phyloP scores from a whole-genome alignment of 2,797 vertebrate species.

The Pitangus sulphuratus region DNA sequence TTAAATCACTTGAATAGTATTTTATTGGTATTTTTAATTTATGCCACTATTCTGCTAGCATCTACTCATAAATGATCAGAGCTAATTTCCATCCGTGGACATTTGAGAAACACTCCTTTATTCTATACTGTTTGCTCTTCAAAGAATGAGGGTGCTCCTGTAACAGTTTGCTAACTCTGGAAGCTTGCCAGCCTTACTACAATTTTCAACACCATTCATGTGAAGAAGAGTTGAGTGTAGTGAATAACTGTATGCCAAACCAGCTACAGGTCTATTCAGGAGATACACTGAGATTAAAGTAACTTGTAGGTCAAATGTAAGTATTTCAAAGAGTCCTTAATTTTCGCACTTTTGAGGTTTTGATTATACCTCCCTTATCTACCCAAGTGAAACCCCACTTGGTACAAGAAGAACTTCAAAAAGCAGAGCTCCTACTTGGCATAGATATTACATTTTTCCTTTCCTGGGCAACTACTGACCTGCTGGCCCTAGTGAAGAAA shows the following conservation, averaged over 20 bases:
- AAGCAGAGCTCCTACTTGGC: background rate
- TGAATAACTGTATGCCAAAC: background rate
- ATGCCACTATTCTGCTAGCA: conserved; percentile 15
- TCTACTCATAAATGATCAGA: conserved; percentile 10
- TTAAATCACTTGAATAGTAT: conserved; percentile 17
- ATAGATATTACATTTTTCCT: background rate
- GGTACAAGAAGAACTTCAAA: background rate
- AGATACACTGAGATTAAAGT: background rate
- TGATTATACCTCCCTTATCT: background rate
- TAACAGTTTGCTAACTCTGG: background rate
- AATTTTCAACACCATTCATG: background rate
- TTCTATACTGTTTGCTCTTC: background rate
- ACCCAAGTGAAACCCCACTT: background rate
- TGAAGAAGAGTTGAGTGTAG: background rate
- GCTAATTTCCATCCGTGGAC: conserved; percentile 4
- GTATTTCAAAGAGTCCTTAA: background rate
- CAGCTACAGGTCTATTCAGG: background rate
- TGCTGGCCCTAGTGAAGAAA: background rate
- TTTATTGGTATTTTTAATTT: conserved; percentile 48
- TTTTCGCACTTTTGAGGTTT: background rate
- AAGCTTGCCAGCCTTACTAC: background rate
- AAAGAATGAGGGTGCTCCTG: background rate
- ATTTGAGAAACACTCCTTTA: conserved; percentile 17
- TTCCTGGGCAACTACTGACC: background rate
- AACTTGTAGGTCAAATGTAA: background rate